Evolutionary conservation across 2,113 vertebrate species (phyloP).

Genomic region (Psittacus erithacus): DNA sequence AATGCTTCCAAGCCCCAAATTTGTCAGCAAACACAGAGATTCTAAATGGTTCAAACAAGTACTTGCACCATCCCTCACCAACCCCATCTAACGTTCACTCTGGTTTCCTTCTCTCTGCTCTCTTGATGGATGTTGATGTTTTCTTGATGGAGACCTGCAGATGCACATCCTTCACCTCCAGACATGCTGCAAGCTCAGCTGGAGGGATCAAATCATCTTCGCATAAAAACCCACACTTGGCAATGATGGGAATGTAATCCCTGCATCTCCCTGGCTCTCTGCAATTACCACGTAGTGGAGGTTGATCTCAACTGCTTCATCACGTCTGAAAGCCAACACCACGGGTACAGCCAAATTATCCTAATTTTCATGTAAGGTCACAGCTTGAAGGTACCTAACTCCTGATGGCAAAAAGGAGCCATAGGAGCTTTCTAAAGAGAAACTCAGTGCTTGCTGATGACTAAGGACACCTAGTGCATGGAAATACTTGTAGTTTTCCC

Average conservation of each 20-base stretch:
- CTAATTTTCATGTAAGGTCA: not conserved
- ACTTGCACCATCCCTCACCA: accelerated
- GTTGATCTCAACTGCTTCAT: not conserved
- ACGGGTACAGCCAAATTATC: not conserved
- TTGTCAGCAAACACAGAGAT: not conserved
- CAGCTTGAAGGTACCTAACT: not conserved
- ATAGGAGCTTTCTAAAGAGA: not conserved
- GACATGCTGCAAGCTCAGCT: not conserved
- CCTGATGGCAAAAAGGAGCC: not conserved
- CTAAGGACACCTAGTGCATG: not conserved
- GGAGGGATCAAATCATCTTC: accelerated
- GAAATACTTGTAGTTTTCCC: not conserved
- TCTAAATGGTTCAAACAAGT: not conserved
- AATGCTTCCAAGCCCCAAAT: not conserved
- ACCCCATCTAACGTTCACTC: not conserved
- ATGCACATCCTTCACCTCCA: not conserved
- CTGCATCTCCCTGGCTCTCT: not conserved
- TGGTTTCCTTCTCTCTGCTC: not conserved
- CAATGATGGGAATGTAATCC: not conserved
- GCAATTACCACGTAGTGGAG: not conserved
- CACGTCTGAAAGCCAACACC: not conserved
- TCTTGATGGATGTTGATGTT: not conserved
- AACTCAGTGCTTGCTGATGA: accelerated
- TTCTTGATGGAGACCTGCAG: not conserved
- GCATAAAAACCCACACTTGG: not conserved